Evolutionary conservation across 2,113 vertebrate genomes (phyloP), one percentile per base, ranked within the genome.

Genomic region (Varanus komodoensis): DNA sequence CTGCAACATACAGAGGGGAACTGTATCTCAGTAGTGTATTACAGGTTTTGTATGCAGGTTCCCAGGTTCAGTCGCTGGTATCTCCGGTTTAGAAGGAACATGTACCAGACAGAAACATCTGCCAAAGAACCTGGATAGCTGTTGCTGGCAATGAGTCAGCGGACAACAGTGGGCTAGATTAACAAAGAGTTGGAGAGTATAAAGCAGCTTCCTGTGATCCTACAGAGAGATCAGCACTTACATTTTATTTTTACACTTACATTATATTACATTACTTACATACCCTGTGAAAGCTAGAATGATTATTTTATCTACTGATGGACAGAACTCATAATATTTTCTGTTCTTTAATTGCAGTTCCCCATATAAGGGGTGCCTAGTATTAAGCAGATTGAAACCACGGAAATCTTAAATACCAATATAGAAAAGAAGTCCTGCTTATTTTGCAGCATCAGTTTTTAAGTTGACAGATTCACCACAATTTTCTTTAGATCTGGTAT

Each of bases 351-450:
- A 83, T 4, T 34, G 57, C 61, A 67, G 9, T 67, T 34, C 57
- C 77, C 21, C 11, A n/a, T 67, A 27, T 15, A 23, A 27, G 19
- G 57, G 14, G n/a, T 83, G 38, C 8, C 82, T 34, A 82, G 17
- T 82, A 38, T 57, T 27, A 83, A 83, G 23, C 1, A 19, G n/a
- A 25, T 38, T 64, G 57, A 83, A 67, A 83, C 69, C 68, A 4
- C n/a, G 57, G 84, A 88, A 89, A 82, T 27, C 71, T 6, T 25
- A 2, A 23, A 9, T 19, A 4, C 25, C 29, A 12, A 74, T 48
- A 34, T 61, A 0, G 0, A 0, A 34, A 80, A 84, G 38, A 23
- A 84, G 15, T 21, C 64, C 34, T 7, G 11, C 23, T 0, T 0
- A 29, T 5, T 19, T 44, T 80, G 3, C n/a, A 1, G 0, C 0